Conservation (phyloP, 2,888 invertebrate species). For the Auanema sp. region DNA sequence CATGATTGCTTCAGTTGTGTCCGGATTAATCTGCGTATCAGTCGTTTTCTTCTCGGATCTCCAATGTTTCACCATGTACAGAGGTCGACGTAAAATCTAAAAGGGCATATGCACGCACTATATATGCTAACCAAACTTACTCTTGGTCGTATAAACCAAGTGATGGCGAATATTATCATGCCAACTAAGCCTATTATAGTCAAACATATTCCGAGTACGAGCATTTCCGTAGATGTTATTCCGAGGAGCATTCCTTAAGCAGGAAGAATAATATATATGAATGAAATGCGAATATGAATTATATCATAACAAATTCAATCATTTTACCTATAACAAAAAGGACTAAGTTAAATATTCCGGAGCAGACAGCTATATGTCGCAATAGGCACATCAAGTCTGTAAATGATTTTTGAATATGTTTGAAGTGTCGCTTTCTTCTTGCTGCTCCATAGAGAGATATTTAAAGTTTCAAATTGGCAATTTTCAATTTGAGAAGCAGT, state of each 20-base stretch:
- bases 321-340: constrained; percentile 32
- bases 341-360: constrained; percentile 25
- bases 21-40: constrained; percentile 41
- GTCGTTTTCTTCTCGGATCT: constrained; percentile 30
- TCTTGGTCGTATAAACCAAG: constrained; percentile 40
- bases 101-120: constrained; percentile 5
- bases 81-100: constrained; percentile 13
- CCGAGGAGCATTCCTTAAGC: constrained; percentile 37
- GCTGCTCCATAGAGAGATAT: constrained; percentile 1
- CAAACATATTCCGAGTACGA: constrained; percentile 34
- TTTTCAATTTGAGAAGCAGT: not conserved
- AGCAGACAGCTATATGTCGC: constrained; percentile 23
- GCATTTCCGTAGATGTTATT: constrained; percentile 22
- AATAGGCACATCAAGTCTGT: constrained; percentile 6
- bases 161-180: constrained; percentile 41
- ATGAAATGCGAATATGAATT: not conserved
- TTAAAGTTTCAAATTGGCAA: constrained; percentile 1
- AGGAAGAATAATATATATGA: constrained; percentile 10
- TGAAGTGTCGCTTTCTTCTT: too few relatives aligned
- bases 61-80: constrained; percentile 17
- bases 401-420: not conserved
- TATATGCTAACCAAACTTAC: constrained; percentile 22
- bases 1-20: constrained; percentile 55
- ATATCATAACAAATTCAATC: too few relatives aligned
- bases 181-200: constrained; percentile 39